Percentiles rank a stretch among this genome's conserved stretches.
Evolutionary conservation across 2,113 vertebrate species (phyloP).

Genomic region (Echinops telfairi): DNA sequence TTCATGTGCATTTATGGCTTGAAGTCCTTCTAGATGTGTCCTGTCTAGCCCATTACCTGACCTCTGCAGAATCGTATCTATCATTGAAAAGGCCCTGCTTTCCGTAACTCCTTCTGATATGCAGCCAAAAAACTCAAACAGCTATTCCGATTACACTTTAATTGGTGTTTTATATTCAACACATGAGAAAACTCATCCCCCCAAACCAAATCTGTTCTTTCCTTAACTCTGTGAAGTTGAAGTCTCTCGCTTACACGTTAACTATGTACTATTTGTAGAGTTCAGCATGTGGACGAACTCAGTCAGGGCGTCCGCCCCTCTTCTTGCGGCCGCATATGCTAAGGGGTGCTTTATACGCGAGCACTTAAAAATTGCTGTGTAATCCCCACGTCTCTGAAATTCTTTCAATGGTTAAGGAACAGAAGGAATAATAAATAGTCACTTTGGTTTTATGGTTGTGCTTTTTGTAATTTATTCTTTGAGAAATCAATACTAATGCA

Average conservation of each 20-base stretch:
- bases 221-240: conserved; percentile 71
- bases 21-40: conserved; percentile 62
- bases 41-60: conserved; percentile 62
- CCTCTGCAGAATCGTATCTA: conserved; percentile 68
- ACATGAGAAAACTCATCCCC: conserved; percentile 70
- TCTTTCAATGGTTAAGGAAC: conserved; percentile 55
- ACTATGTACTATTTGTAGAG: conserved; percentile 75
- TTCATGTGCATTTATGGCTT: conserved; percentile 53
- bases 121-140: conserved; percentile 76
- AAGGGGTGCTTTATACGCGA: conserved; percentile 55
- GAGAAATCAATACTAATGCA: conserved; percentile 76
- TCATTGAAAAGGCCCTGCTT: conserved; percentile 69
- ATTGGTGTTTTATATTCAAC: conserved; percentile 78
- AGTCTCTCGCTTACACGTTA: conserved; percentile 70
- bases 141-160: conserved; percentile 78
- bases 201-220: conserved; percentile 81
- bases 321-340: conserved; percentile 32
- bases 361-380: conserved; percentile 65
- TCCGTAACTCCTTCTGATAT: conserved; percentile 74
- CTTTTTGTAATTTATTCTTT: conserved; percentile 60
- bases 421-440: conserved; percentile 77
- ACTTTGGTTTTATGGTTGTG: neutral
- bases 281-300: conserved; percentile 54
- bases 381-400: conserved; percentile 52
- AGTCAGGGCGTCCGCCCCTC: conserved; percentile 63